Conservation (phyloP, 2,888 invertebrate genomes). For the Pyralis farinalis region DNA sequence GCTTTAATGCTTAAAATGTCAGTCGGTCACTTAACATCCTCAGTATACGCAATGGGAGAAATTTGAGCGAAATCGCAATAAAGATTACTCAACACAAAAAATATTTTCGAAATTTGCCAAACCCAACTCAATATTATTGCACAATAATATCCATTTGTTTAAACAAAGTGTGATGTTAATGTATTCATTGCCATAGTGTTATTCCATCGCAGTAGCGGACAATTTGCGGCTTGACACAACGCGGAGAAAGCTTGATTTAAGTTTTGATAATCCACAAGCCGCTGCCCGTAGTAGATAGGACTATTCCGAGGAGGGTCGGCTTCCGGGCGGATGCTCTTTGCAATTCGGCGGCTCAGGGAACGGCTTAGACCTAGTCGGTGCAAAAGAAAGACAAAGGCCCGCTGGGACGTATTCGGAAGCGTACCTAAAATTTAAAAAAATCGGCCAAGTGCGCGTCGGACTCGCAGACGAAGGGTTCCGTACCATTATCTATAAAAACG, state of each 20-base stretch:
- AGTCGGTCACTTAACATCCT: too few species aligned
- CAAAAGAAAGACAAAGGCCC: constrained; percentile 38
- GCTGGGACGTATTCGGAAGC: constrained; percentile 16
- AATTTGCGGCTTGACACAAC: constrained; percentile 25
- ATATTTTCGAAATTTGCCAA: too few species aligned
- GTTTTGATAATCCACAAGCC: constrained; percentile 64
- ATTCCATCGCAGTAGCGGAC: constrained; percentile 20
- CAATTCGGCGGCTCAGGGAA: constrained; percentile 40
- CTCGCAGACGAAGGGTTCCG: too few species aligned
- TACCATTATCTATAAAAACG: too few species aligned
- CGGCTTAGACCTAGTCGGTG: constrained; percentile 42
- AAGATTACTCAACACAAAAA: too few species aligned
- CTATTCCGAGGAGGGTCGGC: constrained; percentile 52
- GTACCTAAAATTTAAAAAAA: constrained; percentile 39
- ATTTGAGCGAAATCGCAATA: too few species aligned
- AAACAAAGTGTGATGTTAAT: not conserved
- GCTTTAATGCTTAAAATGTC: too few species aligned
- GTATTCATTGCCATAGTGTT: constrained; percentile 11
- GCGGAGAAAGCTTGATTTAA: constrained; percentile 42
- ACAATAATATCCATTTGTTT: not conserved
- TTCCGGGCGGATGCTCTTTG: constrained; percentile 38
- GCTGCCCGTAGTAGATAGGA: constrained; percentile 63
- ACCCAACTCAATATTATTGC: too few species aligned
- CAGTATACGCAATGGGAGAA: too few species aligned
- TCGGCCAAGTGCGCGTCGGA: constrained; percentile 18